Evolutionary conservation across 2,797 vertebrate genomes (phyloP), one percentile per base, ranked within the genome.

Genomic region (Geotrypetes seraphini): DNA sequence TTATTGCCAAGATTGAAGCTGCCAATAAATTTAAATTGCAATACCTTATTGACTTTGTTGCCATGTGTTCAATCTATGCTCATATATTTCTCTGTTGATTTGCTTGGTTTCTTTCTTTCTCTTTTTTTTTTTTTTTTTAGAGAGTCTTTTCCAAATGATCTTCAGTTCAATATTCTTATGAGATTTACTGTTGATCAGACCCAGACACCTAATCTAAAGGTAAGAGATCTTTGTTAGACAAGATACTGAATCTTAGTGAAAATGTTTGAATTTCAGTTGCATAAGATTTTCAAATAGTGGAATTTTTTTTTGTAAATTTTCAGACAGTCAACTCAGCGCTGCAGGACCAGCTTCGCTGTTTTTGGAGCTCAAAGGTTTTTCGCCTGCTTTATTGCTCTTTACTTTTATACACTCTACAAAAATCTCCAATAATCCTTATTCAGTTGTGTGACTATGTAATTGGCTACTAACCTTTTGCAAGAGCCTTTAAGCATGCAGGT

Each of bases 161-260:
- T 95, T 28, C 95, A 98, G 63, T 98, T 98, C 55, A 96, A 87
- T 53, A 97, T 98, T 70, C 83, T 98, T 41, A 98, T 98, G 94
- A 86, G 92, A 69, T 98, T 98, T 71, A 97, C 91, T 33, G 94
- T 98, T 63, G 95, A 98, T 69, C 94, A 98, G 79, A 96, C 94
- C 3, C 94, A 98, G 69, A 98, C 94, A 16, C 93, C 92, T 36
- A 98, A 91, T 63, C 77, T 97, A 14, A 98, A 98, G 91, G 94
- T 98, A 84, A 70, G 61, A 50, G 11, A 26, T 39, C 25, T 5
- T 36, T 28, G 4, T n/a, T 47, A 46, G 4, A 5, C 7, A 23
- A 28, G 11, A 26, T 31, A 30, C 28, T 31, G 47, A 12, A 10
- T 7, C 9, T 39, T 40, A 9, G 22, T 41, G 8, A 36, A 57